Conservation (phyloP, 2,888 invertebrate genomes). For the Nephrotoma flavescens region DNA sequence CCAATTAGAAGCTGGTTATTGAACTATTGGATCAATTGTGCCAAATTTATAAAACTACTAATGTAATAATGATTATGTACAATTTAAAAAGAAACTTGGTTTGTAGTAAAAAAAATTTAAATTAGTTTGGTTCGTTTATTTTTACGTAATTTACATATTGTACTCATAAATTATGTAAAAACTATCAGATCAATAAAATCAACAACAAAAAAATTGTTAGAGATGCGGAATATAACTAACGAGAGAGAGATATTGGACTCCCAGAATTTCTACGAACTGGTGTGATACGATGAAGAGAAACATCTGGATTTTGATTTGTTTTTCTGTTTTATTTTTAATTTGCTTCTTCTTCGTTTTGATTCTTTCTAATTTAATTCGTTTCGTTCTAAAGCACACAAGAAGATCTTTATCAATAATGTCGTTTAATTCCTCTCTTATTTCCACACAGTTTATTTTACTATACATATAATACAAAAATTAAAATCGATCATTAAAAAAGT, state of each 20-base stretch:
- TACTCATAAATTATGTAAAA: background rate
- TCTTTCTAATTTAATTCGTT: background rate
- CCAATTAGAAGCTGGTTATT: no score
- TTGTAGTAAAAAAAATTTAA: background rate
- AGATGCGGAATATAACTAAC: background rate
- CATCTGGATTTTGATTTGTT: background rate
- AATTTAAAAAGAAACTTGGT: no score
- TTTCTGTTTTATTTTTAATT: background rate
- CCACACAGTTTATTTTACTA: background rate
- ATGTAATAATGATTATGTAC: no score
- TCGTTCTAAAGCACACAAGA: background rate
- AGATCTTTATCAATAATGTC: background rate
- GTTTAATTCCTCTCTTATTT: background rate
- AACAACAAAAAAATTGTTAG: background rate
- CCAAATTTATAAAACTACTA: no score
- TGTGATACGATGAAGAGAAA: background rate
- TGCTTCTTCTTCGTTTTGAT: background rate
- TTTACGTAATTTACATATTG: background rate
- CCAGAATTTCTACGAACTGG: background rate
- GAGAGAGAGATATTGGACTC: background rate
- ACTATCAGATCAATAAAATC: background rate
- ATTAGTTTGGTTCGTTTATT: background rate
- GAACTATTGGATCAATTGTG: no score
- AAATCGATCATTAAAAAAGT: background rate
- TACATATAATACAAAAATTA: background rate